Conservation (phyloP, 2,888 invertebrate species). For the Gibbula magus region DNA sequence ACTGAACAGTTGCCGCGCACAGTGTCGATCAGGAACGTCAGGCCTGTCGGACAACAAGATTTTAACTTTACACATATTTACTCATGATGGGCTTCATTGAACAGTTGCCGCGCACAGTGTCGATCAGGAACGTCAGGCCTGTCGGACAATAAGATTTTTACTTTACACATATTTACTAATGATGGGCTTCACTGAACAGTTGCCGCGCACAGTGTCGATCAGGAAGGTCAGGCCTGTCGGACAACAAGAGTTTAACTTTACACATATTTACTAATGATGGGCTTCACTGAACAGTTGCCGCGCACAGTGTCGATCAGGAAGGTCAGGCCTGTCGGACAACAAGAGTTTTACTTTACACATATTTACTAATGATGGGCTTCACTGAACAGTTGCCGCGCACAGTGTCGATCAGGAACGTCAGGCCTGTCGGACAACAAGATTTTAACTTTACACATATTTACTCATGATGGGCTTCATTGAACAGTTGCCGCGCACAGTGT, state of each 20-base stretch:
- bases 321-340: slow-evolving; percentile 44
- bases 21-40: slow-evolving; percentile 51
- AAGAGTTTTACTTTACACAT: too few relatives aligned
- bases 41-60: slow-evolving; percentile 37
- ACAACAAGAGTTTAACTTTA: too few relatives aligned
- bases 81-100: slow-evolving; percentile 41
- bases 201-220: slow-evolving; percentile 46
- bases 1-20: slow-evolving; percentile 49
- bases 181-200: slow-evolving; percentile 47
- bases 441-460: too few relatives aligned
- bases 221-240: slow-evolving; percentile 52
- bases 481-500: slow-evolving; percentile 50
- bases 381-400: slow-evolving; percentile 49
- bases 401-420: slow-evolving; percentile 51
- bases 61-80: too few relatives aligned
- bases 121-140: slow-evolving; percentile 56
- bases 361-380: slow-evolving; percentile 40
- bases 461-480: slow-evolving; percentile 41
- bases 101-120: slow-evolving; percentile 50
- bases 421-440: slow-evolving; percentile 37
- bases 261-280: too few relatives aligned
- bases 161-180: too few relatives aligned
- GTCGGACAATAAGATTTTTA: background rate
- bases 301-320: slow-evolving; percentile 46
- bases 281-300: slow-evolving; percentile 49